Base-by-base conservation (phyloP, 2,888 invertebrate genomes). In the Drosophila hamatofila region DNA sequence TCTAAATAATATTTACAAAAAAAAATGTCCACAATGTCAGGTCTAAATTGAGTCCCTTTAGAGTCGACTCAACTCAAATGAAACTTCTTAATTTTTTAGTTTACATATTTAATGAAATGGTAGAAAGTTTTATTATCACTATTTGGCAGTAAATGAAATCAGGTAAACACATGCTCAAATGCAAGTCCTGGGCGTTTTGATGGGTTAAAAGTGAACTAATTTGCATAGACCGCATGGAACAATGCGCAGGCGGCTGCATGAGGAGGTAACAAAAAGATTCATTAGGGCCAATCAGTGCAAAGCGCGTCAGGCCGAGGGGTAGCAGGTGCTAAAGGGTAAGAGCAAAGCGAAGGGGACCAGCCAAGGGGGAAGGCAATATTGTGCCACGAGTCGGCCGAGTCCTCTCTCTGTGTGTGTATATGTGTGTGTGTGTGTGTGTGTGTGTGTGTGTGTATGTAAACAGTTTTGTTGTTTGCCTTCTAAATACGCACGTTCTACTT, bases 231-330 rank as follows among this genome's bases (percentile, higher is more conserved):
- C 84, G 80, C 81, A 83, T 70, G 83, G 83, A 78, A 84, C 87
- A 83, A 86, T 86, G 87, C 81, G 87, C 83, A 83, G 84, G 81
- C 87, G 81, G 87, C 83, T 72, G 83, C 83, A 83, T 61, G 78
- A 73, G 72, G 72, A 81, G 87, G 81, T 78, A 84, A 83, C 83
- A 86, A 84, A 84, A 83, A 84, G 87, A 84, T 84, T 84, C 83
- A 84, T 84, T 84, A 84, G 87, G 87, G 87, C 87, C 83, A 84
- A 84, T 84, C 83, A 84, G 87, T 86, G 83, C 83, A 86, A 75
- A 83, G 83, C 87, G 83, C 72, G 73, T 69, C 68, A n/a, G 55
- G 70, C 37, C 61, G 41, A 62, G 52, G 41, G 49, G 66, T n/a
- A 16, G 59, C 67, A 70, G 67, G 67, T 64, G 55, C 46, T 35